Conservation (phyloP, 2,888 invertebrate genomes). For the Hermodice carunculata region DNA sequence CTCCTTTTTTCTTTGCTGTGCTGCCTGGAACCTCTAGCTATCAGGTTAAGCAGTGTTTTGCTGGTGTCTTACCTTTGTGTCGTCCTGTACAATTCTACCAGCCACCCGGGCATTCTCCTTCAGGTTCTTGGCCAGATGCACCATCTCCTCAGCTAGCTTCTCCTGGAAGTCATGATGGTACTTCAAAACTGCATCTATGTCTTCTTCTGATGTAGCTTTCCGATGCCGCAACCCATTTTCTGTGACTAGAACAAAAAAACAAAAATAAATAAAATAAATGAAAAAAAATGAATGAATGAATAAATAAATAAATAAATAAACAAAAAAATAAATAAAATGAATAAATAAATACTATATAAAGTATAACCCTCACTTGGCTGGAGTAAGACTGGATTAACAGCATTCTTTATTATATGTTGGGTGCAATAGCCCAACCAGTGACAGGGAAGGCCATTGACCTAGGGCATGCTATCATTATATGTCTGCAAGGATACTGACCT, state of each 20-base stretch:
- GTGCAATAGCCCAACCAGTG: too few relatives aligned
- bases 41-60: too few relatives aligned
- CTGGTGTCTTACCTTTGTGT: conserved; percentile 80
- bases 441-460: too few relatives aligned
- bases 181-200: conserved; percentile 85
- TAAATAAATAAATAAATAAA: background rate
- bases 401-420: too few relatives aligned
- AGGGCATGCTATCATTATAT: too few relatives aligned
- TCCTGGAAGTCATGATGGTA: conserved; percentile 92
- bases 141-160: conserved; percentile 93
- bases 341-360: background rate
- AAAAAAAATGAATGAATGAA: background rate
- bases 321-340: background rate
- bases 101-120: conserved; percentile 93
- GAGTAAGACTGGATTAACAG: too few relatives aligned
- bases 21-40: too few relatives aligned
- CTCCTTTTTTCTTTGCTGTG: too few relatives aligned
- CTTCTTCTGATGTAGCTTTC: conserved; percentile 62
- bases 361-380: too few relatives aligned
- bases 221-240: conserved; percentile 69
- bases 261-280: background rate
- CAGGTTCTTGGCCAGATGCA: conserved; percentile 86
- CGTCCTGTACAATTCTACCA: conserved; percentile 89
- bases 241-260: background rate
- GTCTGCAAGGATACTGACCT: too few relatives aligned